phyloP scores from a whole-genome alignment of 1,140 invertebrate genomes.

The Cotesia typhae region DNA sequence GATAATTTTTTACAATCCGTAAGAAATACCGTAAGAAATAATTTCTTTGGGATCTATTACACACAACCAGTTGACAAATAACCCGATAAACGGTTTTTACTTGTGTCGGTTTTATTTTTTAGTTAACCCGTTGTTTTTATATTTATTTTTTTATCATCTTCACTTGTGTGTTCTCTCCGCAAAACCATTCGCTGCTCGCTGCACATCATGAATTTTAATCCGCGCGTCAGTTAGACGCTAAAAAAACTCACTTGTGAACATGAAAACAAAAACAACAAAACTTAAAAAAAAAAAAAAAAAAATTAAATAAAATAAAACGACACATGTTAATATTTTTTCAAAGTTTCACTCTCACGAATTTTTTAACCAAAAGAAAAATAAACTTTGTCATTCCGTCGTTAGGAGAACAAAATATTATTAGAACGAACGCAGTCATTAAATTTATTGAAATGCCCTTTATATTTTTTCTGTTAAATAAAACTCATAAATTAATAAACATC shows the following conservation, averaged over 20 bases:
- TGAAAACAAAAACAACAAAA: too few species aligned
- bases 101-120: not conserved
- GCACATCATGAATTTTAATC: constrained; percentile 57
- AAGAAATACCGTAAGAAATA: too few species aligned
- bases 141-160: constrained; percentile 21
- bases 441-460: too few species aligned
- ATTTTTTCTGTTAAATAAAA: too few species aligned
- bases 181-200: constrained; percentile 44
- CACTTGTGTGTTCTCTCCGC: constrained; percentile 12
- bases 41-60: too few species aligned
- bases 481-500: too few species aligned
- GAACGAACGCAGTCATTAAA: too few species aligned
- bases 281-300: too few species aligned
- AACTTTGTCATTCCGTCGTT: constrained; percentile 44
- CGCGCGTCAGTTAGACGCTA: constrained; percentile 32
- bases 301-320: not conserved
- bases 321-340: constrained; percentile 53
- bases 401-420: not conserved
- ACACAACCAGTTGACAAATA: too few species aligned
- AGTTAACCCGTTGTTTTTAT: constrained; percentile 18
- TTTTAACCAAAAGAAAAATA: constrained; percentile 44
- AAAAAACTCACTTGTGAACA: constrained; percentile 28
- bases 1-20: too few species aligned
- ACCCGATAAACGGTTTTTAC: not conserved
- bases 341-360: constrained; percentile 12